These are phyloP conservation scores for Thripadectes ignobilis DNA, from an alignment of 2,797 vertebrate genomes.

Conservation along the genomic window DNA sequence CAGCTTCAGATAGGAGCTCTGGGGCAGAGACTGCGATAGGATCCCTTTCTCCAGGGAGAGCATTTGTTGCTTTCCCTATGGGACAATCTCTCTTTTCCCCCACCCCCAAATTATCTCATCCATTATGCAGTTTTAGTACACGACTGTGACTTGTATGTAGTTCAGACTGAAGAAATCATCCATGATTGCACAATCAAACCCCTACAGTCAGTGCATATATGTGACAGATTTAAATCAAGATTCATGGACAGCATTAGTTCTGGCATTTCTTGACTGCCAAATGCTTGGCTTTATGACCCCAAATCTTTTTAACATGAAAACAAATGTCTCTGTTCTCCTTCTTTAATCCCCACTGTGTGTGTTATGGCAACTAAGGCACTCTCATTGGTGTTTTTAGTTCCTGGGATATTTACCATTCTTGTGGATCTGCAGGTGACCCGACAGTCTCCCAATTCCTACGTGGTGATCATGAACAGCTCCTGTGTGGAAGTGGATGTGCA, in stretches of 20 bases:
- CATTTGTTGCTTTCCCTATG: background rate
- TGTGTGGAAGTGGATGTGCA: slow-evolving; percentile 95
- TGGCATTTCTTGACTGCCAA: background rate
- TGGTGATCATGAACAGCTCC: slow-evolving; percentile 95
- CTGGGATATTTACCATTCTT: background rate
- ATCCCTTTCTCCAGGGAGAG: background rate
- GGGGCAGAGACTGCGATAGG: background rate
- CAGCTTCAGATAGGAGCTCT: background rate
- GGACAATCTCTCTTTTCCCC: background rate
- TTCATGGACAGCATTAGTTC: background rate
- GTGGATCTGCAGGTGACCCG: slow-evolving; percentile 84
- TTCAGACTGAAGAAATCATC: background rate
- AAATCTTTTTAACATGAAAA: background rate
- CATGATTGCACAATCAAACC: background rate
- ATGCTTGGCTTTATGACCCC: background rate
- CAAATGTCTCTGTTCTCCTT: background rate
- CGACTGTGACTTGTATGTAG: accelerated
- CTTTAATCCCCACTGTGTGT: background rate
- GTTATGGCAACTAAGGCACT: background rate
- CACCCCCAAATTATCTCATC: background rate
- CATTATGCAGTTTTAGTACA: background rate
- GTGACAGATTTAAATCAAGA: background rate
- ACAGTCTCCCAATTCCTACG: slow-evolving; percentile 95
- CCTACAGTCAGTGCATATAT: background rate
- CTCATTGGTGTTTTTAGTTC: accelerated